Evolutionary conservation across 2,888 invertebrate species (phyloP).

Genomic region (Amblyjoppa proteus): DNA sequence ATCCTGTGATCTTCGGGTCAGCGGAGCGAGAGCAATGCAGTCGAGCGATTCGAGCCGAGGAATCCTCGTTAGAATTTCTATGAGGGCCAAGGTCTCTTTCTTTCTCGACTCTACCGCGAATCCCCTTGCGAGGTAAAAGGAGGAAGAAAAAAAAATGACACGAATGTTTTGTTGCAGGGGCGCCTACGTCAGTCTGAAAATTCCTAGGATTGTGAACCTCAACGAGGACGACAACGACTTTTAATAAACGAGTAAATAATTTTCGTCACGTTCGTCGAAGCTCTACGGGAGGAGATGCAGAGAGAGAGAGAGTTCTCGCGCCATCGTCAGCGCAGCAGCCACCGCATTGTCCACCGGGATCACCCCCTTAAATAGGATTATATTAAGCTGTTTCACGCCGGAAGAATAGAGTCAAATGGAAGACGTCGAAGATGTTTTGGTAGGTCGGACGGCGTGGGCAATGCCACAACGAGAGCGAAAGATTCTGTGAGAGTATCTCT

Average conservation of each 20-base stretch:
- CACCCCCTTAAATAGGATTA: constrained; percentile 84
- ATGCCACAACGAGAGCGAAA: constrained; percentile 70
- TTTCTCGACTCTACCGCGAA: constrained; percentile 16
- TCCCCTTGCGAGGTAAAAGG: constrained; percentile 12
- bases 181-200: constrained; percentile 41
- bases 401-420: constrained; percentile 84
- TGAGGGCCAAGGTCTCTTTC: constrained; percentile 65
- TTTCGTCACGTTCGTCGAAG: constrained; percentile 82
- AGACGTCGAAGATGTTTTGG: constrained; percentile 83
- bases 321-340: constrained; percentile 14
- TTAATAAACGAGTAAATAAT: constrained; percentile 84
- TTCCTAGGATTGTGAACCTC: constrained; percentile 36
- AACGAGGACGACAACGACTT: constrained; percentile 70
- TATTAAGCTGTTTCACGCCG: constrained; percentile 84
- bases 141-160: constrained; percentile 48
- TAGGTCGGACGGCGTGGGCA: constrained; percentile 78
- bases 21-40: constrained; percentile 68
- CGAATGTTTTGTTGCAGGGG: constrained; percentile 56
- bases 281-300: constrained; percentile 67
- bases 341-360: constrained; percentile 66
- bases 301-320: constrained; percentile 24
- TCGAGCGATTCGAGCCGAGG: constrained; percentile 58
- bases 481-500: constrained; percentile 42
- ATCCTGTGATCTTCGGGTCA: constrained; percentile 71
- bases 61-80: constrained; percentile 54